Evolutionary conservation across 1,140 invertebrate genomes (phyloP), one percentile per base, ranked within the genome.

Genomic region (Lordiphosa clarofinis): DNA sequence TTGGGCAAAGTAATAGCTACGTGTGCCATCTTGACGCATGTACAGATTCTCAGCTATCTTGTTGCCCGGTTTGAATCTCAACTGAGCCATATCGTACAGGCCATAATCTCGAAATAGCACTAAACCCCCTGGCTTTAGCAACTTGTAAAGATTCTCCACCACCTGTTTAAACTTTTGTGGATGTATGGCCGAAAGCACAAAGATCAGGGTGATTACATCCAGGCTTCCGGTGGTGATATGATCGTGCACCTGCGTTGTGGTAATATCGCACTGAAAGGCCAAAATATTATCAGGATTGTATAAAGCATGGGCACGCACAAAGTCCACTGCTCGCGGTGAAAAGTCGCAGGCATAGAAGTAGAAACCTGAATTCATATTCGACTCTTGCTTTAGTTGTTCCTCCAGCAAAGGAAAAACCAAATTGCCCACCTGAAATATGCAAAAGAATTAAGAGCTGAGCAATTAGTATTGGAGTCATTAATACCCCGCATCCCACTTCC

Each of bases 31-130:
- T 88, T 99, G 98, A 15, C 99, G 90, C 88, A 97, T 95, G 88
- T 99, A 99, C 71, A 99, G 95, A 89, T 99, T 98, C 15, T 99
- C 96, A 5, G 92, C 88, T 57, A 99, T 95, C 90, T 99, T 99
- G 87, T 96, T 94, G 0, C 97, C 97, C 3, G 95, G 92, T 66
- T 96, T 94, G 89, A 99, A 99, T 46, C 98, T 90, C 2, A 99
- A 78, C 89, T 99, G 98, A 2, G 98, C 96, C 94, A 99, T 96
- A 89, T 99, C 99, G 87, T 98, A 97, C n/a, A 97, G 89, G 0
- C 97, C 98, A 90, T 99, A 99, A 90, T 99, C 99, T 73, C 99
- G 90, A 73, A 99, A 97, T 4, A 99, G 89, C 3, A 99, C 86
- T 33, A 95, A 86, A 10, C 97, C 98, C 12, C 94, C 96, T 0